Base-by-base conservation (phyloP, 2,113 vertebrate genomes). In the crab-eating macaque (Macaca fascicularis) region DNA sequence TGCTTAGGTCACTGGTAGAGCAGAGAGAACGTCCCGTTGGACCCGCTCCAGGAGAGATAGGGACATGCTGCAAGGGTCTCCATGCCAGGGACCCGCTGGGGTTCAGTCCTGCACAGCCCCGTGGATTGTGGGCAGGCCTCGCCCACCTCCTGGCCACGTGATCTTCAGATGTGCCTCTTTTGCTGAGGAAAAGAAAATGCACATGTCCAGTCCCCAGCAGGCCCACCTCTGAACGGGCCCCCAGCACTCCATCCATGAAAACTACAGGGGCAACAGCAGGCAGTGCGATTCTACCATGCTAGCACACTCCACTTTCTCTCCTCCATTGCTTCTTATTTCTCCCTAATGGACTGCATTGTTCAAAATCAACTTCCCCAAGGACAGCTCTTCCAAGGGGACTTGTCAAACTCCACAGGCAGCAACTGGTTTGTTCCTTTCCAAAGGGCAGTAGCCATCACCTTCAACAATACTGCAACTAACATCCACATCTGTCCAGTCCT, bases 261-360 rank as follows among this genome's bases (percentile, higher is more conserved):
- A 14, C 6, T 9, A 4, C 12, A 0, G 30, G 22, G 17, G 17
- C 78, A 12, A 43, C 64, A 1, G 25, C 8, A 0, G 78, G 27
- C 35, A 38, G 14, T 32, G 2, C 0, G 25, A 11, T 35, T 40
- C 55, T 12, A 4, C 40, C n/a, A 0, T 0, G 0, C 27, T 3
- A 57, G 48, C 43, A 4, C 3, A 4, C 0, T 13, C 85, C 35
- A 0, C 52, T 17, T 72, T 22, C 57, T 52, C n/a, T 74, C 4
- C 2, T 38, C 32, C 43, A 0, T n/a, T 6, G 38, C 83, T 61
- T 67, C 83, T 35, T 5, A 20, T 40, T 8, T n/a, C 74, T 75
- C 57, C 67, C 59, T n/a, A 14, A 48, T 5, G 57, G 48, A 8
- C 57, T 2, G 2, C 27, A 2, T 55, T n/a, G 23, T 48, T 23